Percentiles rank a stretch among this genome's conserved stretches.
Evolutionary conservation across 1,140 invertebrate species (phyloP).

Genomic region (Bemisia tabaci): DNA sequence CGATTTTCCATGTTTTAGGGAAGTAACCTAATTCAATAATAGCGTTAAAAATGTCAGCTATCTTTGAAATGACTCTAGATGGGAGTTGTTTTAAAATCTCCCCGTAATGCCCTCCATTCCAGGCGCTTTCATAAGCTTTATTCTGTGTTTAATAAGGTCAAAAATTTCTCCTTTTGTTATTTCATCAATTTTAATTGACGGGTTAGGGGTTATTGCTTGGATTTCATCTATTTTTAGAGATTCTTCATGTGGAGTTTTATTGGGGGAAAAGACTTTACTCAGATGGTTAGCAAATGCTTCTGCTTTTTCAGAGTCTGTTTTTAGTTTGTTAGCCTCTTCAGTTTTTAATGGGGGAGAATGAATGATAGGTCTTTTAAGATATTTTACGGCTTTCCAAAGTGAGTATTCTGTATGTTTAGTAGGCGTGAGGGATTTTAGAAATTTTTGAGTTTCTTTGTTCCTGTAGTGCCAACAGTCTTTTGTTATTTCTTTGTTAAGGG

Average conservation of each 20-base stretch:
- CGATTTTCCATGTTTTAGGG: slow-evolving; percentile 25
- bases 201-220: background rate
- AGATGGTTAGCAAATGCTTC: background rate
- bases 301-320: too few relatives aligned
- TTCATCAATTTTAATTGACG: slow-evolving; percentile 7
- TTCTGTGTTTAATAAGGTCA: slow-evolving; percentile 7
- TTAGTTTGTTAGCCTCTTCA: too few relatives aligned
- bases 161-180: too few relatives aligned
- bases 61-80: slow-evolving; percentile 7
- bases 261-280: background rate
- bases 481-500: background rate
- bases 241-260: background rate
- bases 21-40: slow-evolving; percentile 8
- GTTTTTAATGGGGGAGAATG: background rate
- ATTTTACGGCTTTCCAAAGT: slow-evolving; percentile 1
- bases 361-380: background rate
- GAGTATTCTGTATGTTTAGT: background rate
- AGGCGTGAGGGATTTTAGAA: background rate
- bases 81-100: slow-evolving; percentile 4
- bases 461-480: background rate
- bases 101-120: slow-evolving; percentile 11
- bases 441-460: background rate
- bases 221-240: background rate
- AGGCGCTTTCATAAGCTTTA: slow-evolving; percentile 8
- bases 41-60: slow-evolving; percentile 9